Percentiles rank a stretch among this genome's conserved stretches.
phyloP scores from a whole-genome alignment of 2,888 invertebrate genomes.

The Pinctada fucata region DNA sequence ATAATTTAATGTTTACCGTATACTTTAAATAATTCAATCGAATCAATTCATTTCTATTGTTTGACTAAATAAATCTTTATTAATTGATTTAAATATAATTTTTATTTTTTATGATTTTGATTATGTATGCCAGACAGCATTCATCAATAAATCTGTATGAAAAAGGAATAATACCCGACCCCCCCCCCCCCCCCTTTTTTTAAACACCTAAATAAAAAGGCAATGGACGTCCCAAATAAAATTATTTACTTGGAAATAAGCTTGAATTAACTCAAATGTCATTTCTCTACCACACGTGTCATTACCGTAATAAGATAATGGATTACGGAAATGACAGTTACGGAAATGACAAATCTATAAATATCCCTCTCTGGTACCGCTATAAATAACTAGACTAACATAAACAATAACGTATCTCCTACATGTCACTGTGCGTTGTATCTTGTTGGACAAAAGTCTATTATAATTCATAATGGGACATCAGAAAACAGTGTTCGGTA shows the following conservation, averaged over 20 bases:
- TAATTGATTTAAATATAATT: too few species aligned
- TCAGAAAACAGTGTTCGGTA: not conserved
- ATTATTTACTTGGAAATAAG: too few species aligned
- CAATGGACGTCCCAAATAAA: too few species aligned
- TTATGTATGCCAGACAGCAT: not conserved
- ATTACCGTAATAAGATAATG: conserved; percentile 1
- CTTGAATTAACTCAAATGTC: not conserved
- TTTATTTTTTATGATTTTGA: not conserved
- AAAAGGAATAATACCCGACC: too few species aligned
- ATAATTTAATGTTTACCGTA: not conserved
- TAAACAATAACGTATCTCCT: not conserved
- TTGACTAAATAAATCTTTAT: too few species aligned
- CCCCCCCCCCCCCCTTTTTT: too few species aligned
- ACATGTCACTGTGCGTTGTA: too few species aligned
- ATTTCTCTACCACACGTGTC: not conserved
- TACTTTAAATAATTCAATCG: too few species aligned
- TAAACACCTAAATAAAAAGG: too few species aligned
- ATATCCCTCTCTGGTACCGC: not conserved
- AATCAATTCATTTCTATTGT: too few species aligned
- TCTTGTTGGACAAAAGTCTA: not conserved
- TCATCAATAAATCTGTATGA: not conserved
- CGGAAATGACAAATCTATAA: not conserved
- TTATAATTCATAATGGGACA: not conserved
- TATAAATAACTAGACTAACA: not conserved
- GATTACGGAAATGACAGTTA: not conserved